Evolutionary conservation across 1,140 invertebrate species (phyloP).

Genomic region (Bombyx mandarina): DNA sequence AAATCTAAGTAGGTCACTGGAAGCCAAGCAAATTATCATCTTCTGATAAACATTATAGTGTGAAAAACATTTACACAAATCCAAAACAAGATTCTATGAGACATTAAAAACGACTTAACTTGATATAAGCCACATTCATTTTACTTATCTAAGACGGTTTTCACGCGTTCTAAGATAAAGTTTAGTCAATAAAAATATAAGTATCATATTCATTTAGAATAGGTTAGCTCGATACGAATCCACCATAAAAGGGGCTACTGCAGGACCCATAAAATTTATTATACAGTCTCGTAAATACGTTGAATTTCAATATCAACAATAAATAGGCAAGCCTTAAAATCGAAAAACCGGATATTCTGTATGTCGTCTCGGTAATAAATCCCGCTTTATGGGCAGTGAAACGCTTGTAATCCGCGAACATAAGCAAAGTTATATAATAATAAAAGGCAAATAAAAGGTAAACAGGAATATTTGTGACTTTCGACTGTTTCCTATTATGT

Average conservation of each 20-base stretch:
- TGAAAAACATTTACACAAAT: too few species aligned
- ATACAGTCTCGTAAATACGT: conserved; percentile 11
- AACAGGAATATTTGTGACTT: conserved; percentile 15
- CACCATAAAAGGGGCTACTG: too few species aligned
- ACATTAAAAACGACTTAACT: too few species aligned
- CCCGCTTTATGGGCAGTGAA: conserved; percentile 44
- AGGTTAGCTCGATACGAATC: too few species aligned
- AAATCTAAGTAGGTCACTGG: too few species aligned
- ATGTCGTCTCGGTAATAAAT: conserved; percentile 33
- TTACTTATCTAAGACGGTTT: not conserved
- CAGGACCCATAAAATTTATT: conserved; percentile 1
- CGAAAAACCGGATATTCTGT: conserved; percentile 23
- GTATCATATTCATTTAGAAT: too few species aligned
- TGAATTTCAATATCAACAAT: conserved; percentile 15
- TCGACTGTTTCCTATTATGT: not conserved
- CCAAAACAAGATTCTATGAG: too few species aligned
- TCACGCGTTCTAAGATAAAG: conserved; percentile 1
- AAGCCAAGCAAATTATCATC: too few species aligned
- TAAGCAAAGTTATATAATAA: conserved; percentile 24
- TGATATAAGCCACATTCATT: too few species aligned
- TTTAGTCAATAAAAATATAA: too few species aligned
- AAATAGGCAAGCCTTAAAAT: conserved; percentile 19
- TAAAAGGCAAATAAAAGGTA: conserved; percentile 28
- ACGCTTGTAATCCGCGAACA: conserved; percentile 36
- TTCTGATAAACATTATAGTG: too few species aligned